Evolutionary conservation across 2,797 vertebrate genomes (phyloP).

Genomic region (Columba guinea): DNA sequence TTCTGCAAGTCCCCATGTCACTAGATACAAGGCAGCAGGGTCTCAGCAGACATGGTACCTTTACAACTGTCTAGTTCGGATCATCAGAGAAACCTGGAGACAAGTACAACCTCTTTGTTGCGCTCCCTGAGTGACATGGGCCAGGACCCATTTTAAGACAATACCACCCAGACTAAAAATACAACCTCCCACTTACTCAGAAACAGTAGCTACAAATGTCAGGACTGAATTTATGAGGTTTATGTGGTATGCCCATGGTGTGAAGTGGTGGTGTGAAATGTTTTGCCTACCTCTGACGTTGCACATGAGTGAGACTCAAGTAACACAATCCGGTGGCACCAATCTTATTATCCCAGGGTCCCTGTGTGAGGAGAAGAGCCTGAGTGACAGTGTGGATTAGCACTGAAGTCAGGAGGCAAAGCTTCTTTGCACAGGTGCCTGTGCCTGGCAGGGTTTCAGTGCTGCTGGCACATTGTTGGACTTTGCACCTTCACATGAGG

Average conservation of each 20-base stretch:
- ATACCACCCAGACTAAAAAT: neutral
- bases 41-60: neutral
- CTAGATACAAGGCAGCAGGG: neutral
- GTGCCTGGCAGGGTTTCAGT: neutral
- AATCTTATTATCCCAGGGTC: fast-evolving
- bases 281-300: neutral
- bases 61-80: neutral
- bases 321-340: neutral
- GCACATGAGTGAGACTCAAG: neutral
- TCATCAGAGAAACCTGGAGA: neutral
- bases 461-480: neutral
- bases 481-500: neutral
- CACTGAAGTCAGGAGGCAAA: neutral
- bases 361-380: neutral
- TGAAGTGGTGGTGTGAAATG: neutral
- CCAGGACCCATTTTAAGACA: neutral
- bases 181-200: neutral
- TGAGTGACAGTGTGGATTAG: fast-evolving
- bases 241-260: neutral
- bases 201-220: neutral
- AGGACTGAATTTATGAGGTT: neutral
- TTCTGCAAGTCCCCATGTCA: neutral
- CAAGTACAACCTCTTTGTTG: neutral
- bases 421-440: neutral
- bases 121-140: no score